These are phyloP conservation scores for Vesta saturnalis DNA, from an alignment of 2,888 invertebrate species.

Conservation along the genomic window DNA sequence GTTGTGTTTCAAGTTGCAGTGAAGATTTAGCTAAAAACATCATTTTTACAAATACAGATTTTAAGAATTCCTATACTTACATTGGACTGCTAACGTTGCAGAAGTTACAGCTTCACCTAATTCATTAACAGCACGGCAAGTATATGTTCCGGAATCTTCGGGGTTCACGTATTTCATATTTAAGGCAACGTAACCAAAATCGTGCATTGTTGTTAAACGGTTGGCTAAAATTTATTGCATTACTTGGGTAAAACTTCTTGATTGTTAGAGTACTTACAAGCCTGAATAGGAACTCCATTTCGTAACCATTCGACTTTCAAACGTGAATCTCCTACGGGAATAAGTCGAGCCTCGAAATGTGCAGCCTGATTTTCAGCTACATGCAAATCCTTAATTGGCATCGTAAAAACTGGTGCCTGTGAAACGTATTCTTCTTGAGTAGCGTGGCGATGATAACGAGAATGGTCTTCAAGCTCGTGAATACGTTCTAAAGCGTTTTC, in stretches of 20 bases:
- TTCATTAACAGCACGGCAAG: conserved; percentile 91
- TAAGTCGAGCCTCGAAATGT: conserved; percentile 92
- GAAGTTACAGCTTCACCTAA: conserved; percentile 96
- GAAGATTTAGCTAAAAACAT: conserved; percentile 79
- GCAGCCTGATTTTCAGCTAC: conserved; percentile 92
- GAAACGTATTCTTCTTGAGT: conserved; percentile 81
- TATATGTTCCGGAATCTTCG: conserved; percentile 96
- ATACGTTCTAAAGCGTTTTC: conserved; percentile 85
- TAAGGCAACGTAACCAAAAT: conserved; percentile 96
- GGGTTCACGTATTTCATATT: conserved; percentile 95
- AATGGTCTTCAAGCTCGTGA: conserved; percentile 82
- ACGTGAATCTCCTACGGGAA: conserved; percentile 93
- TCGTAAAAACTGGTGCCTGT: conserved; percentile 92
- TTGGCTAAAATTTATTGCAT: conserved; percentile 70
- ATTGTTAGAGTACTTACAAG: conserved; percentile 69
- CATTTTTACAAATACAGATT: background rate
- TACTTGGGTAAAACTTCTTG: too few species aligned
- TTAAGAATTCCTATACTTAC: conserved; percentile 65
- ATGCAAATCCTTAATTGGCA: conserved; percentile 86
- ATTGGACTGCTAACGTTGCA: conserved; percentile 88
- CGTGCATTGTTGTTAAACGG: conserved; percentile 93
- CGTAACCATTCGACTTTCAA: conserved; percentile 94
- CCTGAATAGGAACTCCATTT: conserved; percentile 90
- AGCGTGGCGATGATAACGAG: conserved; percentile 77
- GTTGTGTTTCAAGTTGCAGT: conserved; percentile 87